A percentile compares a stretch with the other conserved stretches of the same genome.
phyloP scores from a whole-genome alignment of 2,888 invertebrate genomes.

The Hanleya hanleyi region DNA sequence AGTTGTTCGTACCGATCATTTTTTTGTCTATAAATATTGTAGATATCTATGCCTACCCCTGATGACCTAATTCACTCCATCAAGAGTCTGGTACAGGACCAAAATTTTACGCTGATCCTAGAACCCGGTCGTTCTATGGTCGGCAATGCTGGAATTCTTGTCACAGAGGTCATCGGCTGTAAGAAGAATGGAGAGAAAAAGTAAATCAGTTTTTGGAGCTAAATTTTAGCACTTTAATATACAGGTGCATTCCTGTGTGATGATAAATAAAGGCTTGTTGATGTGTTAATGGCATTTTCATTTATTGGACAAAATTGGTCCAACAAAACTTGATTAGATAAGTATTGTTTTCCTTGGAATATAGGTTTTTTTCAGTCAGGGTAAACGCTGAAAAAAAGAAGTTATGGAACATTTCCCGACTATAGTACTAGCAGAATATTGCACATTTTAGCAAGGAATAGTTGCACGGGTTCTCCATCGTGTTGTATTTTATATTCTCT shows the following conservation, averaged over 20 bases:
- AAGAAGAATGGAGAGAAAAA: conserved; percentile 60
- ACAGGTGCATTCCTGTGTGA: neutral
- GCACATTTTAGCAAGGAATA: too few relatives aligned
- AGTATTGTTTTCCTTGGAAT: too few relatives aligned
- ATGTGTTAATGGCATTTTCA: neutral
- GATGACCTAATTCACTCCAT: conserved; percentile 49
- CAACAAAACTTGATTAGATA: too few relatives aligned
- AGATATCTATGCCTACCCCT: conserved; percentile 45
- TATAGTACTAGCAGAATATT: too few relatives aligned
- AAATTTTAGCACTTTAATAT: neutral
- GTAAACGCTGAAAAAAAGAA: too few relatives aligned
- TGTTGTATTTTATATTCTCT: too few relatives aligned
- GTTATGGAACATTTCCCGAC: too few relatives aligned
- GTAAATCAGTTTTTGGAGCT: conserved; percentile 37
- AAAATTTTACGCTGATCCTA: conserved; percentile 65
- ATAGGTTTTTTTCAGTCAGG: too few relatives aligned
- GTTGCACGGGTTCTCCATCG: too few relatives aligned
- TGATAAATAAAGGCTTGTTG: neutral
- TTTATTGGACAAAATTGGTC: too few relatives aligned
- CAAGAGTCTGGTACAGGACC: conserved; percentile 41
- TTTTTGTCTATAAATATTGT: neutral
- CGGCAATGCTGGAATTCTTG: conserved; percentile 65
- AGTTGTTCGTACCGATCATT: too few relatives aligned
- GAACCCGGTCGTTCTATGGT: conserved; percentile 74
- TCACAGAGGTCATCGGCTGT: conserved; percentile 67